Percentiles rank a stretch among this genome's conserved stretches.
Evolutionary conservation across 2,113 vertebrate genomes (phyloP).

Genomic region (Capreolus pygargus): DNA sequence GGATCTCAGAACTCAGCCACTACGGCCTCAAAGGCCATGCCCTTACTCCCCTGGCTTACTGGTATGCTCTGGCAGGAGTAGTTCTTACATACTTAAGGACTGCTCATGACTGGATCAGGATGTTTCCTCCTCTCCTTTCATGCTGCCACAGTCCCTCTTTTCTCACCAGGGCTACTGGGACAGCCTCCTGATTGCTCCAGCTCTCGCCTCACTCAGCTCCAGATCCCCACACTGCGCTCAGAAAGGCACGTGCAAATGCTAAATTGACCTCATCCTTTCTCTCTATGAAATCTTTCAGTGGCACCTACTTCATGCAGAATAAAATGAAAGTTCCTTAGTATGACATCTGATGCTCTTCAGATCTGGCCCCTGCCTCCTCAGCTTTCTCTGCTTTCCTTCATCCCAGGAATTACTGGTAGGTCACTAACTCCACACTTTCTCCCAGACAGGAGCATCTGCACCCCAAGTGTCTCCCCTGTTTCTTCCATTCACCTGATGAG

Average conservation of each 20-base stretch:
- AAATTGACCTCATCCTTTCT: background rate
- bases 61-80: background rate
- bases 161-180: background rate
- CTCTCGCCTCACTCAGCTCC: background rate
- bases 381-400: background rate
- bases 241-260: background rate
- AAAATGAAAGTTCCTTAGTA: background rate
- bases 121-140: background rate
- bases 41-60: background rate
- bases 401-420: background rate
- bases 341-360: background rate
- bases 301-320: background rate
- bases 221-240: background rate
- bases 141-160: background rate
- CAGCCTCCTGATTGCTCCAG: background rate
- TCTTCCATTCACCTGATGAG: background rate
- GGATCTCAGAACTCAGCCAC: background rate
- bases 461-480: background rate
- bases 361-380: background rate
- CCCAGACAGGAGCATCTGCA: background rate
- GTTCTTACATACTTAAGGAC: background rate
- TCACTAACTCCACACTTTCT: background rate
- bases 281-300: background rate
- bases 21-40: background rate
- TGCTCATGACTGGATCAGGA: background rate